A percentile compares a stretch with the other conserved stretches of the same genome.
Conservation (phyloP, 2,113 vertebrate genomes). For the Notothenia rossii region DNA sequence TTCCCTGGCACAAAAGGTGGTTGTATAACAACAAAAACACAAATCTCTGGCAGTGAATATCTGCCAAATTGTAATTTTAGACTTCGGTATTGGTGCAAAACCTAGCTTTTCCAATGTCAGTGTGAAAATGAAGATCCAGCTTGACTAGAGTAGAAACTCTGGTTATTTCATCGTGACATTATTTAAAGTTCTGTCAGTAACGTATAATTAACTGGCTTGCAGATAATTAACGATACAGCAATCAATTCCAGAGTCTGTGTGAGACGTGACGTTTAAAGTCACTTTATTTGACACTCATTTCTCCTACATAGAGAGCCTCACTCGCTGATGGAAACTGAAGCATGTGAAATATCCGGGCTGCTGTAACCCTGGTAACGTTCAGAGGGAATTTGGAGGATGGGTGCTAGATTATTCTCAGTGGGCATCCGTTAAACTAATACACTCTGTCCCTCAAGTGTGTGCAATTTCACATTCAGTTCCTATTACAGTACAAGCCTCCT, state of each 20-base stretch:
- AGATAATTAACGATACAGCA: conserved; percentile 14
- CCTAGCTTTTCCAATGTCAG: not conserved
- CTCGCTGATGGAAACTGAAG: conserved; percentile 50
- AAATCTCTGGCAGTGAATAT: no score
- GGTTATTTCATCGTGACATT: not conserved
- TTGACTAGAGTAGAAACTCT: no score
- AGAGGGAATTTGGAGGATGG: conserved; percentile 68
- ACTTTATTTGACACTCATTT: not conserved
- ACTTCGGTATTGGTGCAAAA: not conserved
- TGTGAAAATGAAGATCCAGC: not conserved
- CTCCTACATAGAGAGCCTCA: conserved; percentile 31
- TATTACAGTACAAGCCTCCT: conserved; percentile 26
- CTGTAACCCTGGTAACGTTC: conserved; percentile 79
- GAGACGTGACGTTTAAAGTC: conserved; percentile 6
- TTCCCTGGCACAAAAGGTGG: no score
- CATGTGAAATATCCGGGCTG: conserved; percentile 55
- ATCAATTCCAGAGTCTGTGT: not conserved
- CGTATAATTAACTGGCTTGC: not conserved
- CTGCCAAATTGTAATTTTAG: not conserved
- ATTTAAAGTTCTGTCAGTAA: not conserved
- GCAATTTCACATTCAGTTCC: conserved; percentile 56
- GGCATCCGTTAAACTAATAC: conserved; percentile 61
- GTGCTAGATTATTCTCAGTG: conserved; percentile 65
- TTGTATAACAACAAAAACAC: no score
- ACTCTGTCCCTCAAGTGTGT: conserved; percentile 57